Conservation (phyloP, 2,113 vertebrate genomes). For the Leptobrachium ailaonicum region DNA sequence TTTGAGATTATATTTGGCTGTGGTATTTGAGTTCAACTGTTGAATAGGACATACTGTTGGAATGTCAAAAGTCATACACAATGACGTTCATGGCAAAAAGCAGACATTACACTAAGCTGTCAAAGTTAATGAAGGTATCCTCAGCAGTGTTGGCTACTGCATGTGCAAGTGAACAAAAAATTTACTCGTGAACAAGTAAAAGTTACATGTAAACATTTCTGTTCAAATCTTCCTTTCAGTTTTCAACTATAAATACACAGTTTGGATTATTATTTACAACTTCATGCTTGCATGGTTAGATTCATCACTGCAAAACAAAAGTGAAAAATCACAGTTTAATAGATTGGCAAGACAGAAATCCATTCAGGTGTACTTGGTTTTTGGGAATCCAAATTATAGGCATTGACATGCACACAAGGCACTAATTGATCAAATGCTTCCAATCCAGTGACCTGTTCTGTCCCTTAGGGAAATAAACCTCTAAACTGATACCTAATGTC, state of each 20-base stretch:
- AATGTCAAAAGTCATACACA: conserved; percentile 62
- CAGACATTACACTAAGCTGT: conserved; percentile 25
- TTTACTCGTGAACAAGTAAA: conserved; percentile 69
- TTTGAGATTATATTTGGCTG: conserved; percentile 74
- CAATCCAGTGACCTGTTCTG: too few species aligned
- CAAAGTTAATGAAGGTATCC: conserved; percentile 56
- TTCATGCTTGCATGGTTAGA: conserved; percentile 96
- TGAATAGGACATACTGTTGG: conserved; percentile 52
- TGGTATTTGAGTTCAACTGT: conserved; percentile 77
- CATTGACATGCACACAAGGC: background rate
- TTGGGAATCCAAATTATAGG: background rate
- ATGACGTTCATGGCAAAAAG: conserved; percentile 51
- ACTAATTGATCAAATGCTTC: too few species aligned
- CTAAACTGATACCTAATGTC: too few species aligned
- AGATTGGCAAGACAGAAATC: background rate
- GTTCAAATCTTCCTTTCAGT: conserved; percentile 68
- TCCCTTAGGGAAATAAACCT: too few species aligned
- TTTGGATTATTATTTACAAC: conserved; percentile 92
- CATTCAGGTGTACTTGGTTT: background rate
- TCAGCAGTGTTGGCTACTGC: conserved; percentile 55
- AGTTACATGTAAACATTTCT: conserved; percentile 79
- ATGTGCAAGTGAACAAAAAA: conserved; percentile 59
- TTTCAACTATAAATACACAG: conserved; percentile 95
- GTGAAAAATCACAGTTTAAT: conserved; percentile 67
- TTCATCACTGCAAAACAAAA: conserved; percentile 90